Evolutionary conservation across 2,113 vertebrate genomes (phyloP).

Genomic region (Tragelaphus imberbis): DNA sequence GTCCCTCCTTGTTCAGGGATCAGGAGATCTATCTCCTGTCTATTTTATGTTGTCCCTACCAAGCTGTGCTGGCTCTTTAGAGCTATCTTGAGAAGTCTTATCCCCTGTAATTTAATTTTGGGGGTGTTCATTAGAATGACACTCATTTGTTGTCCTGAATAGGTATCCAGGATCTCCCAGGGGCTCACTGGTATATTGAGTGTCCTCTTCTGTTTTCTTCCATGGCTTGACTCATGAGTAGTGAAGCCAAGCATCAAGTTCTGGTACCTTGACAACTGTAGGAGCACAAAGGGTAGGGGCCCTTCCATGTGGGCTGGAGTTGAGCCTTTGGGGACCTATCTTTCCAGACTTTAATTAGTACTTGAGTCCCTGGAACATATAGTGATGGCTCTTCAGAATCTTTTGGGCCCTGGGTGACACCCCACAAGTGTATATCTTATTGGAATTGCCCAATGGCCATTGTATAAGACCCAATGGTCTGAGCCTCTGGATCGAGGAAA

Average conservation of each 20-base stretch:
- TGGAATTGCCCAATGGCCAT: not conserved
- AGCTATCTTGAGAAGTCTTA: not conserved
- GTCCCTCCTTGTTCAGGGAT: not conserved
- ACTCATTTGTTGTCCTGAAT: not conserved
- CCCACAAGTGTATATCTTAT: not conserved
- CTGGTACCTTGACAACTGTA: not conserved
- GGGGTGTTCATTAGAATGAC: not conserved
- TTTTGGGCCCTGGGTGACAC: not conserved
- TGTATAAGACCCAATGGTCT: not conserved
- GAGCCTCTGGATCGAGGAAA: not conserved
- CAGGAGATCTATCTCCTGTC: not conserved
- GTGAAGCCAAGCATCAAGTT: fast-evolving
- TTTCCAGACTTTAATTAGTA: not conserved
- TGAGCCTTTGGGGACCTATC: not conserved
- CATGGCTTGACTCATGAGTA: not conserved
- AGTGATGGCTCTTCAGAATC: not conserved
- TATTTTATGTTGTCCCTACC: not conserved
- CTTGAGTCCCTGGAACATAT: not conserved
- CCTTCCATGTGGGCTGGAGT: not conserved
- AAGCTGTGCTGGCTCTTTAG: not conserved
- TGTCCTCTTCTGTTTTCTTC: not conserved
- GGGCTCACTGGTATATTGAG: not conserved
- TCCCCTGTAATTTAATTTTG: not conserved
- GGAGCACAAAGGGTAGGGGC: not conserved
- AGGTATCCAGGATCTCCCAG: not conserved